Evolutionary conservation across 2,797 vertebrate genomes (phyloP), one percentile per base, ranked within the genome.

Genomic region (Danio choprae): DNA sequence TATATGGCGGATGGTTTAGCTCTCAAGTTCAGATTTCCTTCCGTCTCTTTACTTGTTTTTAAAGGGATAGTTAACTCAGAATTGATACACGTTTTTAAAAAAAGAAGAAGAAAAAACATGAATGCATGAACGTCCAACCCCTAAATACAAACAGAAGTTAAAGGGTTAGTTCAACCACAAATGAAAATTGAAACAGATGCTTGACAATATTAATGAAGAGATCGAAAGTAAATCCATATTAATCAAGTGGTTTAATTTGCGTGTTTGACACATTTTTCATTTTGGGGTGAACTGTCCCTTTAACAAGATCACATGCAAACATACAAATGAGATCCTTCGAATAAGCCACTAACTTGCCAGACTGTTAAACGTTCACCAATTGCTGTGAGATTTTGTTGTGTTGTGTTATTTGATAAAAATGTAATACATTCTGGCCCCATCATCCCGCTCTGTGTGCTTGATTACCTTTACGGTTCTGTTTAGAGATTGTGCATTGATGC

Each of bases 361-460:
- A 38, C 16, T 16, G 0, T 60, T 7, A 36, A 60, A 16, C 38
- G 1, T 22, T 16, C 36, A 36, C 7, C 13, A 59, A 38, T 60
- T 60, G 6, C 12, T 29, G 38, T 59, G 13, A 38, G 58, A 38
- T 60, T 12, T 1, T 36, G 22, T 50, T 50, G 11, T 50, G n/a
- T 1, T 6, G 15, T 36, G n/a, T 29, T 7, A 58, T 46, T 48
- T 56, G n/a, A 71, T 41, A 11, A 11, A 29, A 41, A 56, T 4
- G 43, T 16, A 6, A 73, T n/a, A 12, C 55, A 29, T 58, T 76
- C 40, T 18, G 38, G 13, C 12, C 38, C 18, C 15, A 20, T 58
- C n/a, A 41, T 55, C 50, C 68, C 68, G 40, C 2, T 70, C 3
- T 40, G 29, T 58, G 36, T 59, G 58, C 62, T 65, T 78, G 74